These are phyloP conservation scores for Phaethon lepturus DNA, from an alignment of 2,113 vertebrate species.

Conservation along the genomic window DNA sequence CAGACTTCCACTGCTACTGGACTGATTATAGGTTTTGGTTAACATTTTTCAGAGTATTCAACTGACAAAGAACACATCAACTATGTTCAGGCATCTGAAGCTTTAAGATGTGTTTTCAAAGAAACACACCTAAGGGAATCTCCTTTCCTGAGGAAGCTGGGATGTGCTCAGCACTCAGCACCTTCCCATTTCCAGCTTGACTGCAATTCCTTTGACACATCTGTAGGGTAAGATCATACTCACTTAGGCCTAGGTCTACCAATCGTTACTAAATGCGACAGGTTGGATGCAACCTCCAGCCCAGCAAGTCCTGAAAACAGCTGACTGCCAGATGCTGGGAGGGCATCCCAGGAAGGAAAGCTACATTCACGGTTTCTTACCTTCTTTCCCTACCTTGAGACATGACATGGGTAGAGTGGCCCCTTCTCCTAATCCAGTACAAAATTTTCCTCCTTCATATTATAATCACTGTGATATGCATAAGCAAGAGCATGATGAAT, in stretches of 20 bases:
- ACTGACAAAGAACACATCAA: background rate
- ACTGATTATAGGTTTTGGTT: background rate
- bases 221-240: background rate
- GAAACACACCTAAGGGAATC: background rate
- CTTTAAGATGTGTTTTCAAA: background rate
- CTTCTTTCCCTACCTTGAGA: background rate
- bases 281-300: background rate
- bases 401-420: background rate
- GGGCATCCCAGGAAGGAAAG: background rate
- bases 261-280: background rate
- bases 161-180: background rate
- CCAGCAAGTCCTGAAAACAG: background rate
- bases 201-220: background rate
- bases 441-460: background rate
- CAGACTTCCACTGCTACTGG: background rate
- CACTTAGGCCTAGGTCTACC: background rate
- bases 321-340: background rate
- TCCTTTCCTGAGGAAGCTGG: background rate
- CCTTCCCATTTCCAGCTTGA: background rate
- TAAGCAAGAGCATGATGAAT: background rate
- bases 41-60: background rate
- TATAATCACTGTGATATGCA: background rate
- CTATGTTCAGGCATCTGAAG: background rate
- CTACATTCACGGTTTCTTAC: background rate
- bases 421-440: background rate